Percentiles rank a stretch among this genome's conserved stretches.
Conservation (phyloP, 2,797 vertebrate genomes). For the Lutjanus campechanus region DNA sequence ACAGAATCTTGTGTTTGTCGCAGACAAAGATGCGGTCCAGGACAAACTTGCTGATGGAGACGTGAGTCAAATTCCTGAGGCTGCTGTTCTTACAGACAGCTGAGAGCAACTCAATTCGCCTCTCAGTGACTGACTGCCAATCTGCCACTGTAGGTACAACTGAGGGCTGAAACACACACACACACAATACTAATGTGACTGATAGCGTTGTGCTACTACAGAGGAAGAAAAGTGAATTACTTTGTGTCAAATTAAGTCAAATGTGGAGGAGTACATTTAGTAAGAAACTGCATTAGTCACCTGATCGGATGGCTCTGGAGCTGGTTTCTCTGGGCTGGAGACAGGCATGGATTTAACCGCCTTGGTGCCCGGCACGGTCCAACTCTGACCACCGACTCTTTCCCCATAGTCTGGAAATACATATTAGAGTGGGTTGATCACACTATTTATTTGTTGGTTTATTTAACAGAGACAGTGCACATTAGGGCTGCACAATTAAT, state of each 20-base stretch:
- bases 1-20: conserved; percentile 97
- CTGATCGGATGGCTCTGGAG: conserved; percentile 80
- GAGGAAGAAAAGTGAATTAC: no score
- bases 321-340: conserved; percentile 73
- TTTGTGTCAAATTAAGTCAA: neutral
- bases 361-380: conserved; percentile 85
- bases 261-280: no score
- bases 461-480: no score
- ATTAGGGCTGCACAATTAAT: no score
- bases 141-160: conserved; percentile 41
- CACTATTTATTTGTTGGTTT: no score
- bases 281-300: conserved; percentile 70
- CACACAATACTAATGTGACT: neutral
- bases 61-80: conserved; percentile 91
- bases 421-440: neutral
- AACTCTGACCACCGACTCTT: conserved; percentile 84
- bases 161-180: conserved; percentile 68
- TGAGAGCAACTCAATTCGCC: conserved; percentile 89
- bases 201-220: neutral
- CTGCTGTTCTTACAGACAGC: conserved; percentile 89
- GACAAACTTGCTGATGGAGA: conserved; percentile 92
- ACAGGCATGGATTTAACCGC: conserved; percentile 62
- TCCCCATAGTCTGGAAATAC: conserved; percentile 86
- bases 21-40: conserved; percentile 98
- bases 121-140: conserved; percentile 83